Conservation (phyloP, 92 coral and sea anemone species). For the Parazoanthus atlanticus region DNA sequence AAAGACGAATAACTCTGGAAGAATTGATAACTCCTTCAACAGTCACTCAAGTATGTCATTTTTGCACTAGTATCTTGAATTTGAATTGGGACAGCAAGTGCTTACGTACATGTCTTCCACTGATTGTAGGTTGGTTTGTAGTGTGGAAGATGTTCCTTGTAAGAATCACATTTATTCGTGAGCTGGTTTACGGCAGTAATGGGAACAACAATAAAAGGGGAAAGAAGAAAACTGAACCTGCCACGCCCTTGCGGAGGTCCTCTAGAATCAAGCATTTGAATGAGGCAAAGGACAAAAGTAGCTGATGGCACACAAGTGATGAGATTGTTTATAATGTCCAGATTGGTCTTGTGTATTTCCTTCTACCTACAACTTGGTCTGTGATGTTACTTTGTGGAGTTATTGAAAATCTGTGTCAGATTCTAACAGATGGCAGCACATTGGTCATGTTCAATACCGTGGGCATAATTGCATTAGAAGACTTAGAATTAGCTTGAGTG, state of each 20-base stretch:
- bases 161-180: slow-evolving; percentile 89
- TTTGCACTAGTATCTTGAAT: not conserved
- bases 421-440: not conserved
- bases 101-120: not conserved
- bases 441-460: not conserved
- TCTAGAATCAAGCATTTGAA: slow-evolving; percentile 72
- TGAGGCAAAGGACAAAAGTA: slow-evolving; percentile 43
- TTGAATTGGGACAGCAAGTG: too few species aligned
- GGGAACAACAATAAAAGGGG: slow-evolving; percentile 66
- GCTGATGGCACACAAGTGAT: slow-evolving; percentile 15
- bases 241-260: slow-evolving; percentile 83
- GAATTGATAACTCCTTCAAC: too few species aligned
- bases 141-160: slow-evolving; percentile 98
- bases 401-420: not conserved
- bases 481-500: too few species aligned
- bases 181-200: slow-evolving; percentile 89
- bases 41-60: too few species aligned
- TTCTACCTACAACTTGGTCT: not conserved
- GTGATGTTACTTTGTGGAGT: not conserved
- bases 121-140: slow-evolving; percentile 81
- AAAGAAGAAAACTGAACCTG: slow-evolving; percentile 52
- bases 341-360: slow-evolving; percentile 1
- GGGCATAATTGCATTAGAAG: not conserved
- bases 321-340: not conserved
- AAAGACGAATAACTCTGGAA: too few species aligned